Base-by-base conservation (phyloP, 2,797 vertebrate species). In the Ptychobarbus kaznakovi region DNA sequence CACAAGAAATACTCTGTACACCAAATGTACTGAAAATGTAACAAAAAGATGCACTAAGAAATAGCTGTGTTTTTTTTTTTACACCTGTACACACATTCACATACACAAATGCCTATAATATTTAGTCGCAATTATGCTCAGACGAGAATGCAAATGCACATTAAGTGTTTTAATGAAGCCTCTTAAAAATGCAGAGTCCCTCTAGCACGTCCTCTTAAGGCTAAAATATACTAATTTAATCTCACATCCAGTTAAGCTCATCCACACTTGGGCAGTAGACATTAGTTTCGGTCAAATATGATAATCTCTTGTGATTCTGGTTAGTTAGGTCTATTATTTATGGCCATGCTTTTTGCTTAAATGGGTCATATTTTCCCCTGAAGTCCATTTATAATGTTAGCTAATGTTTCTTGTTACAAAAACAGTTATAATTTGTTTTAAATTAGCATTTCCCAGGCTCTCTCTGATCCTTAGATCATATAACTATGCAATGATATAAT, bases 201-300 rank as follows among this genome's bases (percentile, higher is more conserved):
- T 74, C 70, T 42, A 66, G 51, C 32, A 22, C 82, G 66, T 83
- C 73, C 72, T 83, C 44, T 83, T 83, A 68, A 51, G 32, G 58
- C 61, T 28, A 53, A 53, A 35, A 76, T 32, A 83, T 40, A 53
- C 35, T 83, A n/a, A 83, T 83, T 76, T 66, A 83, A 83, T 83
- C 82, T 66, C 72, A 53, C 61, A 76, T 75, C 15, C 72, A 42
- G 58, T 76, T 76, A 40, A 76, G 15, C 72, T 20, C 72, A 75
- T 38, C 32, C 58, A 63, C 72, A 25, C 32, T 40, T 20, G 32
- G 61, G 58, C 72, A 76, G 72, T 51, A 20, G 58, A 40, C 82
- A 76, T 68, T 66, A 38, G 58, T 83, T 83, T 66, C n/a, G 72
- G 72, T 66, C 73, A 76, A 76, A 76, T 25, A 66, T 32, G 44